Base-by-base conservation (phyloP, 2,797 vertebrate genomes). In the Xenopus petersii region DNA sequence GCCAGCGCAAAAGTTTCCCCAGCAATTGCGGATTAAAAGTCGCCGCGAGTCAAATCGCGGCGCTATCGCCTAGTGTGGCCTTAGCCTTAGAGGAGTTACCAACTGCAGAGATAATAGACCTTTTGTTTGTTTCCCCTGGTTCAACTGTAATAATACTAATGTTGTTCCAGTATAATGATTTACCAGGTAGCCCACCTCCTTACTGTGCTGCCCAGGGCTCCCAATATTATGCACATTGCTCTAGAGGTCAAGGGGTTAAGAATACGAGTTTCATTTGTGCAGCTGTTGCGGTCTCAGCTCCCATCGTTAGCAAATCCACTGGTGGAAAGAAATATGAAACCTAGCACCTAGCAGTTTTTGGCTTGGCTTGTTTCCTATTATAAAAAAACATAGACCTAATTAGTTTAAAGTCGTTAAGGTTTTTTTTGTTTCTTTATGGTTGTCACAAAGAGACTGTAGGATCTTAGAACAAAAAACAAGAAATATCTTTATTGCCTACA, bases 241-340 rank as follows among this genome's bases (percentile, higher is more conserved):
- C 60, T 59, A 42, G 36, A 56, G 36, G 48, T 46, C 21, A 60
- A 55, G n/a, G 54, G 13, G 48, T 16, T 55, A 30, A 46, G 61
- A 42, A 12, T 16, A 24, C 36, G 15, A 12, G 47, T 46, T 67
- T 70, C 51, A 72, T 67, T 61, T 61, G 16, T 58, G 54, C 75
- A 73, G 75, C 70, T 77, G 75, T 48, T 67, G 56, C 67, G 69
- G 64, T 62, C 42, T 63, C 64, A 33, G 67, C 64, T 60, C 42
- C 42, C 26, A 16, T 60, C 55, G 47, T 67, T 70, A 63, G 63
- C 72, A 67, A 49, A 21, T 47, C 17, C 63, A 59, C 42, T 62
- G 33, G 59, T 73, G 69, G 75, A 77, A 42, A 36, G 64, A 47
- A 33, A 42, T 63, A 63, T 63, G 65, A 69, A 73, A 68, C 8